Evolutionary conservation across 2,113 vertebrate genomes (phyloP).

Genomic region (Solea solea): DNA sequence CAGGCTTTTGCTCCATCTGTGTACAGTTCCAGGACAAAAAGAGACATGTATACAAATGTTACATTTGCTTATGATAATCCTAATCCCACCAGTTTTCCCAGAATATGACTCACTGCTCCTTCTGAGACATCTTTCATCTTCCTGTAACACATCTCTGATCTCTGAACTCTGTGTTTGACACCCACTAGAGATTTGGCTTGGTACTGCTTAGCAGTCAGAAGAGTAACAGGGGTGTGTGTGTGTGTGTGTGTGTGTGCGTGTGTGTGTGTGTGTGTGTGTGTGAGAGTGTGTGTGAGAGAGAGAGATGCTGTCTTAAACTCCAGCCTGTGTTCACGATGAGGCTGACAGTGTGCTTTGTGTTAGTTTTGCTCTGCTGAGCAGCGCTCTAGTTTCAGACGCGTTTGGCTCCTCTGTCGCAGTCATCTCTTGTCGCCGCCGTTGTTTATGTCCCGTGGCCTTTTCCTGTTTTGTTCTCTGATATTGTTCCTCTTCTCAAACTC

Average conservation of each 20-base stretch:
- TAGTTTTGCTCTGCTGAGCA: slow-evolving; percentile 44
- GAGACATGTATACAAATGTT: no score
- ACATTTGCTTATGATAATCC: no score
- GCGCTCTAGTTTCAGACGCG: slow-evolving; percentile 16
- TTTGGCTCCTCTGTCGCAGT: slow-evolving; percentile 27
- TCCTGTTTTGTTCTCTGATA: slow-evolving; percentile 5
- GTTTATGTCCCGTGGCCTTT: not conserved
- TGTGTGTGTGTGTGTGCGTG: not conserved
- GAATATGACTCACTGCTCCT: no score
- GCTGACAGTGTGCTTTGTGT: slow-evolving; percentile 35
- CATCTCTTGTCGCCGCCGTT: not conserved
- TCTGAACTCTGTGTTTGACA: slow-evolving; percentile 40
- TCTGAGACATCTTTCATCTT: not conserved
- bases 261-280: not conserved
- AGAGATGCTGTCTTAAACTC: slow-evolving; percentile 45
- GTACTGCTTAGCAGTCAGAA: slow-evolving; percentile 32
- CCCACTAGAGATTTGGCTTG: slow-evolving; percentile 6
- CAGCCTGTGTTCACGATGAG: slow-evolving; percentile 26
- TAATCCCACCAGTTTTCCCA: no score
- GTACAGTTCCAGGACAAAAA: no score
- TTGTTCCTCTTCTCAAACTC: not conserved
- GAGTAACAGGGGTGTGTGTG: slow-evolving; percentile 7
- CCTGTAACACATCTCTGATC: slow-evolving; percentile 20
- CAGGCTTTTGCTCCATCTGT: no score
- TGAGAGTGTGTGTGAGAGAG: not conserved